phyloP scores from a whole-genome alignment of 1,140 invertebrate genomes.

The Ridgeia piscesae region DNA sequence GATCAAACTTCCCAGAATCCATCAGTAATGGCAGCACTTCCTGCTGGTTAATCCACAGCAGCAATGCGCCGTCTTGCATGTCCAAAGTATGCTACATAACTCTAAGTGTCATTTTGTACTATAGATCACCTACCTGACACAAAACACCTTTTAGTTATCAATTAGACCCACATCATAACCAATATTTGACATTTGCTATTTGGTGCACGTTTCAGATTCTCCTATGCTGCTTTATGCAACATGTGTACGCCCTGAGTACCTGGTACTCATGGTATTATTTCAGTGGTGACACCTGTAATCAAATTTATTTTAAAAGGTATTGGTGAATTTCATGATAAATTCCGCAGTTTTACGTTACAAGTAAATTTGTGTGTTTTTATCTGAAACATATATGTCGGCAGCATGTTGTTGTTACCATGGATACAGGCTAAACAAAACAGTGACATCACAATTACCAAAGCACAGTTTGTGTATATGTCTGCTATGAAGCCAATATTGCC shows the following conservation, averaged over 20 bases:
- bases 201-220: neutral
- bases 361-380: neutral
- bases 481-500: neutral
- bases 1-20: neutral
- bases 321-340: too few relatives aligned
- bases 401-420: neutral
- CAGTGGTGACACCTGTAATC: too few relatives aligned
- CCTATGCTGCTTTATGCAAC: too few relatives aligned
- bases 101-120: neutral
- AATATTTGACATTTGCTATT: neutral
- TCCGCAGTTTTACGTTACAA: neutral
- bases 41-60: neutral
- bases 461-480: neutral
- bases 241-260: too few relatives aligned
- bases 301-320: too few relatives aligned
- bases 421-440: neutral
- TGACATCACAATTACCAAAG: neutral
- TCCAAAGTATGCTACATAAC: neutral
- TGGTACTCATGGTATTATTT: too few relatives aligned
- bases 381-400: neutral
- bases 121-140: too few relatives aligned
- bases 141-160: neutral
- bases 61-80: neutral
- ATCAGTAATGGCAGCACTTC: neutral
- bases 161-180: neutral